phyloP scores from a whole-genome alignment of 2,888 invertebrate species.

The Thereva unica region DNA sequence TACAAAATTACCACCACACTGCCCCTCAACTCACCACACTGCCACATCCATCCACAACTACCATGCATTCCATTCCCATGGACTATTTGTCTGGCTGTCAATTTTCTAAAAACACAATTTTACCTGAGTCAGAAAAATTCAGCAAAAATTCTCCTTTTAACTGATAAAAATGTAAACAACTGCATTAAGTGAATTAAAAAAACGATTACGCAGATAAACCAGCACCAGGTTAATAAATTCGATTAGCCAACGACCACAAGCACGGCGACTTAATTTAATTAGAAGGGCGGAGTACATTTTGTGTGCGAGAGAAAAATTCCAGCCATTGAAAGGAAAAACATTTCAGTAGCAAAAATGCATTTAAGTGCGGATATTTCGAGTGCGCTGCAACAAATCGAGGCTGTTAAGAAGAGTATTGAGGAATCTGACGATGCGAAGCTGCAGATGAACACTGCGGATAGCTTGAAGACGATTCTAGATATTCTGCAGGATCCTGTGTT shows the following conservation, averaged over 20 bases:
- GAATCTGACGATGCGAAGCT: conserved; percentile 82
- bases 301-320: conserved; percentile 8
- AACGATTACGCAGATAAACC: background rate
- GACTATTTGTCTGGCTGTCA: conserved; percentile 12
- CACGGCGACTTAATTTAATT: conserved; percentile 14
- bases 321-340: background rate
- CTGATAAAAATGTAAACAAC: conserved; percentile 17
- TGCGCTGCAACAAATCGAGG: conserved; percentile 85
- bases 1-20: background rate
- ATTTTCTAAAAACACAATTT: conserved; percentile 1
- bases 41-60: background rate
- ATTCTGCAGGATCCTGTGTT: conserved; percentile 89
- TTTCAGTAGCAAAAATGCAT: conserved; percentile 50
- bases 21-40: background rate
- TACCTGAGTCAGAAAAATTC: background rate
- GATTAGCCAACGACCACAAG: background rate
- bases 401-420: conserved; percentile 83
- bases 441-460: conserved; percentile 72
- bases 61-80: background rate
- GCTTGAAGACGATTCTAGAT: conserved; percentile 79
- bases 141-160: background rate
- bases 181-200: background rate
- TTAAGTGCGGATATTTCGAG: conserved; percentile 76
- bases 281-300: conserved; percentile 7
- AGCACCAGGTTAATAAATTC: background rate